These are phyloP conservation scores for Thereva nobilitata DNA, from an alignment of 2,888 invertebrate species.

Conservation along the genomic window DNA sequence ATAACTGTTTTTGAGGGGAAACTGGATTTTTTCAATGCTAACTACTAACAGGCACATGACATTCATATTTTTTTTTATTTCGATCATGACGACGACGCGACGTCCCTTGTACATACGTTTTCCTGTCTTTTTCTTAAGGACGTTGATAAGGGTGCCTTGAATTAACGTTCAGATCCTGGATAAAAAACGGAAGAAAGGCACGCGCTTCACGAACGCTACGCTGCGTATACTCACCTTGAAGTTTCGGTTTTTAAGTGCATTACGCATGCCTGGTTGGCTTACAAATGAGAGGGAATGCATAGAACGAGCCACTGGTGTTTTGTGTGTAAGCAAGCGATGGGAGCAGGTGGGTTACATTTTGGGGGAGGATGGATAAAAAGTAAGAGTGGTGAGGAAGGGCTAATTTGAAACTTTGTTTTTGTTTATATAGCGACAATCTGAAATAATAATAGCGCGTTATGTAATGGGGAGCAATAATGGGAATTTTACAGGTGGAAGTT, in stretches of 20 bases:
- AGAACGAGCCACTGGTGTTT: no score
- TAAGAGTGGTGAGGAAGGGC: no score
- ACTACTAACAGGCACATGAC: conserved; percentile 28
- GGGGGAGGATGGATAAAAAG: no score
- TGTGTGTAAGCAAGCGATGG: no score
- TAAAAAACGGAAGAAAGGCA: conserved; percentile 20
- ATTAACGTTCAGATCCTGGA: background rate
- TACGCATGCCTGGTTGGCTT: conserved; percentile 20
- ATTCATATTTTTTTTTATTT: background rate
- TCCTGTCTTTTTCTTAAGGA: conserved; percentile 24
- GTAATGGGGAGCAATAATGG: no score
- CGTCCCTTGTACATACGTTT: background rate
- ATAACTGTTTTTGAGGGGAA: conserved; percentile 11
- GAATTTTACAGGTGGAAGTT: no score
- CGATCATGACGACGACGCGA: background rate
- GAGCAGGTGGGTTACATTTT: no score
- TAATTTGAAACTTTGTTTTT: no score
- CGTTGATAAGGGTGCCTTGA: conserved; percentile 4
- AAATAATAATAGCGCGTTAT: no score
- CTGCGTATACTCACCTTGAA: background rate
- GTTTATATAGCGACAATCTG: no score
- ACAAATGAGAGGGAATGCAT: conserved; percentile 11
- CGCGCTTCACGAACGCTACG: conserved; percentile 10
- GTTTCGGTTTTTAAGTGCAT: conserved; percentile 23
- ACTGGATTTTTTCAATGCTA: conserved; percentile 17